Base-by-base conservation (phyloP, 2,888 invertebrate species). In the Ectemnius continuus region DNA sequence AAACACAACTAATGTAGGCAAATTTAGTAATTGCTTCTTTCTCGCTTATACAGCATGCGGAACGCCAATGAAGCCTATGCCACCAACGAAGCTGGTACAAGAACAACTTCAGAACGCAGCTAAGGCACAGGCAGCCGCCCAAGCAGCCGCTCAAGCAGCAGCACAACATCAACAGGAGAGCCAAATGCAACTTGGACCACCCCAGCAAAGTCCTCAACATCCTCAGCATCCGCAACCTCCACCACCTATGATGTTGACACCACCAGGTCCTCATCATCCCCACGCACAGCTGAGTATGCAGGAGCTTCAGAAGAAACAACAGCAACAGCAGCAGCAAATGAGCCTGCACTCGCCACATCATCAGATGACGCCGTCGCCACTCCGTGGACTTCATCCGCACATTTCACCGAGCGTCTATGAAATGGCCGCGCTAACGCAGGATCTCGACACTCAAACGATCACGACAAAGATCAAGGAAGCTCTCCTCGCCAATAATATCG, bases 391-490 rank as follows among this genome's bases (percentile, higher is more conserved):
- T 81, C 96, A 96, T 87, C 96, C 96, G 79, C 96, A 97, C 87
- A 95, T 96, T 92, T 96, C 97, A 52, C 97, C 97, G n/a, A 98
- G 97, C 85, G 98, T 98, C 16, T 98, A 98, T 91, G 98, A 99
- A 91, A 97, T 98, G 96, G 98, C 98, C 0, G 98, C 98, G 4
- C 93, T 98, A 58, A 98, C 98, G 11, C 97, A 97, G 86, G 98
- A 98, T 91, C 93, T 99, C 78, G 99, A 99, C 91, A 99, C 99
- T 1, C 97, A 98, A 89, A 95, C 96, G 20, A 97, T 99, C 85
- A 99, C 99, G 2, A 98, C 98, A 8, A 97, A 97, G 91, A 98
- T 99, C 89, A 99, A 99, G 90, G 99, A 99, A 91, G 98, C 98
- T 0, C 92, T 99, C 11, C 92, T 99, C 66, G 98, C 98, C 52